Percentiles rank a stretch among this genome's conserved stretches.
phyloP scores from a whole-genome alignment of 2,113 vertebrate genomes.

The Mustelus asterias region DNA sequence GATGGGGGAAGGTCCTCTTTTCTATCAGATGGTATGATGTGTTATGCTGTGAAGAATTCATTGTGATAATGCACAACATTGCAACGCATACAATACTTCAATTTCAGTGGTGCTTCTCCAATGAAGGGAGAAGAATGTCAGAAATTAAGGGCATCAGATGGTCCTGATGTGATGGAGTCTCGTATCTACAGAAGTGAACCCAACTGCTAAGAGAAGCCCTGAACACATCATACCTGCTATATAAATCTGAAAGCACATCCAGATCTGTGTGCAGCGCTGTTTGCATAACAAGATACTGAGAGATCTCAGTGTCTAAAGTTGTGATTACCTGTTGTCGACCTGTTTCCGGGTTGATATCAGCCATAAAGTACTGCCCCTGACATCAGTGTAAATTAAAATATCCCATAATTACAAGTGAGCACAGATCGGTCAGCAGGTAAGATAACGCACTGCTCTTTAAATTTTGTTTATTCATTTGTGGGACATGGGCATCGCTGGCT shows the following conservation, averaged over 20 bases:
- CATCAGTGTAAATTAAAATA: neutral
- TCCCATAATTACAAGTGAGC: neutral
- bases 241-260: neutral
- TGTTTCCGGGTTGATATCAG: neutral
- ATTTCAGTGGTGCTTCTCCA: neutral
- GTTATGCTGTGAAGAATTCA: neutral
- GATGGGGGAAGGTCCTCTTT: neutral
- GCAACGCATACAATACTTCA: neutral
- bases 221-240: neutral
- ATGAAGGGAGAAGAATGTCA: neutral
- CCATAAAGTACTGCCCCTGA: neutral
- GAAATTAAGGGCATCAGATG: neutral
- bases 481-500: no score
- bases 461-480: no score
- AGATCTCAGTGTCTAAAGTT: neutral
- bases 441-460: no score
- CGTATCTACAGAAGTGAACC: neutral
- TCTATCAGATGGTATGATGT: neutral
- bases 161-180: neutral
- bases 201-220: neutral
- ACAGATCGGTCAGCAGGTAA: neutral
- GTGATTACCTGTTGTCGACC: neutral
- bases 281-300: neutral
- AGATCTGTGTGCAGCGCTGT: neutral
- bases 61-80: neutral